Evolutionary conservation across 2,797 vertebrate genomes (phyloP).

Genomic region (Syngnathus rostellatus): DNA sequence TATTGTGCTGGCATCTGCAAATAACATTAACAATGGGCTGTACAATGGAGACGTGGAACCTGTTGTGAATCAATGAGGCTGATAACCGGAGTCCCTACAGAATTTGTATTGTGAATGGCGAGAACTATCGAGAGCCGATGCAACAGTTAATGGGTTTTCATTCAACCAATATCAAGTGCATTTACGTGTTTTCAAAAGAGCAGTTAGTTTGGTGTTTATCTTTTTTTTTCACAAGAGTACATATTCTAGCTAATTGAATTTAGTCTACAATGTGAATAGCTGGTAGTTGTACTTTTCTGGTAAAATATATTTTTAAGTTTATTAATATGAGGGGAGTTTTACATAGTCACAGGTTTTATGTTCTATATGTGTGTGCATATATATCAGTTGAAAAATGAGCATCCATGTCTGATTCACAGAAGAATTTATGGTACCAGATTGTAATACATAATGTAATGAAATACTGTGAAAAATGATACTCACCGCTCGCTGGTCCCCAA

Average conservation of each 20-base stretch:
- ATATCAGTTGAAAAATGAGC: not conserved
- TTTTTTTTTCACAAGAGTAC: not conserved
- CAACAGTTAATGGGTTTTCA: constrained; percentile 32
- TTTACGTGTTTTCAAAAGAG: constrained; percentile 32
- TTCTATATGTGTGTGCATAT: not conserved
- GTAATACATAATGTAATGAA: not conserved
- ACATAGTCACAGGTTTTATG: not conserved
- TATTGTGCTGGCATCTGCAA: constrained; percentile 38
- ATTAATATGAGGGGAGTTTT: not conserved
- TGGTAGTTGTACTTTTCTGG: not conserved
- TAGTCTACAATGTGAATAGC: constrained; percentile 5
- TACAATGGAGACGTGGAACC: constrained; percentile 26
- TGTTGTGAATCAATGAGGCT: constrained; percentile 40
- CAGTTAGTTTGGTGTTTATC: not conserved
- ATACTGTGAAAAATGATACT: constrained; percentile 26
- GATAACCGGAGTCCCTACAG: constrained; percentile 28
- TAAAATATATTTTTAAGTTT: not conserved
- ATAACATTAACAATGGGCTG: constrained; percentile 30
- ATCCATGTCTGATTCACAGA: not conserved
- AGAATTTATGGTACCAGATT: not conserved
- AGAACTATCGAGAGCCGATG: constrained; percentile 17
- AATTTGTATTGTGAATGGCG: constrained; percentile 28
- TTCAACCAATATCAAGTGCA: constrained; percentile 21
- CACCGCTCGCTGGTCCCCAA: constrained; percentile 16
- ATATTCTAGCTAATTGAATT: constrained; percentile 13